Percentiles rank a stretch among this genome's conserved stretches.
Evolutionary conservation across 2,888 invertebrate genomes (phyloP).

Genomic region (Ophion costatus): DNA sequence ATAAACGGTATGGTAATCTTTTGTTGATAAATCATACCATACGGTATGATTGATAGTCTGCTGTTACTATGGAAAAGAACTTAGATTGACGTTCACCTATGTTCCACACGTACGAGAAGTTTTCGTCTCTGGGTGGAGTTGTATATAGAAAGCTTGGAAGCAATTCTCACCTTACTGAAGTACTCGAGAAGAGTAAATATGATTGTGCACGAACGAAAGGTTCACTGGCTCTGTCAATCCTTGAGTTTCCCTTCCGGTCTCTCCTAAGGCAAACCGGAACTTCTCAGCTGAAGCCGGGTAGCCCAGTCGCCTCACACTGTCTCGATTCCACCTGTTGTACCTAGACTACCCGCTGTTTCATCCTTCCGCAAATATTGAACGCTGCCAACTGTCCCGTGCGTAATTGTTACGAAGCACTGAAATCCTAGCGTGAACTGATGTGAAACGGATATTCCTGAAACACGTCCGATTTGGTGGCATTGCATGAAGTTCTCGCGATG

Average conservation of each 20-base stretch:
- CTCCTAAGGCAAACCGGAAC: neutral
- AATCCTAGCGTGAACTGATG: neutral
- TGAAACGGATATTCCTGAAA: neutral
- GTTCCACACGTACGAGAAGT: neutral
- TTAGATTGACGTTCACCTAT: neutral
- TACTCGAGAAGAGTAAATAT: neutral
- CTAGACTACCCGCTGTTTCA: slow-evolving; percentile 25
- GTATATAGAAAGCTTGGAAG: neutral
- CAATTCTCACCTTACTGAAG: neutral
- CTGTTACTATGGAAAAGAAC: neutral
- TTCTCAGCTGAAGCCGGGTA: neutral
- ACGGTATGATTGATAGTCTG: neutral
- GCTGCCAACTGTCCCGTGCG: slow-evolving; percentile 2
- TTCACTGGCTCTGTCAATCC: neutral
- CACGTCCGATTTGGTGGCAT: neutral
- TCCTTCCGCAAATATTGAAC: slow-evolving; percentile 17
- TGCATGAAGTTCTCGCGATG: neutral
- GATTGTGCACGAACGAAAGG: neutral
- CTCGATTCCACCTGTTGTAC: slow-evolving; percentile 60
- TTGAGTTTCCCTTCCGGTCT: neutral
- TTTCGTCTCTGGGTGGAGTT: neutral
- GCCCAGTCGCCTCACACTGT: neutral
- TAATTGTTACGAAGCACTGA: slow-evolving; percentile 8
- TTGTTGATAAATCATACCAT: neutral
- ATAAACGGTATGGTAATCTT: no score